Evolutionary conservation across 2,888 invertebrate genomes (phyloP).

Genomic region (Agrochola lychnidis): DNA sequence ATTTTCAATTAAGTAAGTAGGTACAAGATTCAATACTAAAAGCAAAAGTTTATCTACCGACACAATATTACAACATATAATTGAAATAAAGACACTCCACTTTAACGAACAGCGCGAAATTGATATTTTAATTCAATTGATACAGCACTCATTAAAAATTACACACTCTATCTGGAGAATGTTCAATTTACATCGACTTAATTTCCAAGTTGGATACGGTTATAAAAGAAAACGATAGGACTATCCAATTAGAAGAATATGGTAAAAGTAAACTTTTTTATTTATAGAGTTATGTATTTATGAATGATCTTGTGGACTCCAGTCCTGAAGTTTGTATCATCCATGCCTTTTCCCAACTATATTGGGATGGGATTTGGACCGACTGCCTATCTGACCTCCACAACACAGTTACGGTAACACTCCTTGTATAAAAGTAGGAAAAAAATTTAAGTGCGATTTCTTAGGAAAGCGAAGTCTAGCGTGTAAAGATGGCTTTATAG

Average conservation of each 20-base stretch:
- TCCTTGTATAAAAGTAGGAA: not conserved
- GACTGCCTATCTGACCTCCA: no score
- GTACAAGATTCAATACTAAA: no score
- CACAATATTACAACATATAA: constrained; percentile 7
- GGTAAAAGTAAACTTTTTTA: not conserved
- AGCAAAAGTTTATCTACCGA: not conserved
- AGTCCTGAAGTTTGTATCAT: not conserved
- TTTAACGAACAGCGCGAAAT: constrained; percentile 30
- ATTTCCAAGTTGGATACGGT: constrained; percentile 28
- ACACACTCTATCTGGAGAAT: constrained; percentile 36
- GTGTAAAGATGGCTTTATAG: not conserved
- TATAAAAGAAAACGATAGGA: constrained; percentile 26
- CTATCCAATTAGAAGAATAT: not conserved
- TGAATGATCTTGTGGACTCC: not conserved
- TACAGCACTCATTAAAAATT: constrained; percentile 50
- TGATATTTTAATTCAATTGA: constrained; percentile 46
- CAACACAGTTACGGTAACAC: no score
- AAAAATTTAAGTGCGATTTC: not conserved
- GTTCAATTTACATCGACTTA: constrained; percentile 37
- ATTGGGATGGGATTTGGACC: no score
- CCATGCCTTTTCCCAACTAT: no score
- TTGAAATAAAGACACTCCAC: constrained; percentile 22
- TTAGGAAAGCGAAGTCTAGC: not conserved
- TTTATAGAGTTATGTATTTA: not conserved
- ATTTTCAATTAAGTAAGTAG: not conserved